Evolutionary conservation across 1,140 invertebrate species (phyloP), one percentile per base, ranked within the genome.

Genomic region (Drosophila serrata): DNA sequence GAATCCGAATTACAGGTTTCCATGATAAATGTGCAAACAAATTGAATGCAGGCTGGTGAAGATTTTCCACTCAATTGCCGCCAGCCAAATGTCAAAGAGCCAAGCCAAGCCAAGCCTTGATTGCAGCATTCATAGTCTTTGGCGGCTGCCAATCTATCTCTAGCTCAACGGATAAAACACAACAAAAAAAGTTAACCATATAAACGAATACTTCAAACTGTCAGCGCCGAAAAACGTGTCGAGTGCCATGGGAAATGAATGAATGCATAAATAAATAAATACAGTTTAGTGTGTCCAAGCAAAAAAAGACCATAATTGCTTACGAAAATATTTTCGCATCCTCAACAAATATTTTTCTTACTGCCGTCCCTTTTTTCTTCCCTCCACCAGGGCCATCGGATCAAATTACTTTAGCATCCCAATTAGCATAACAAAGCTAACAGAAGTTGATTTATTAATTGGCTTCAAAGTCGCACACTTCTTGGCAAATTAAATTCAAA

Each of bases 401-500:
- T 72, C 51, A 33, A 72, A 72, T 56, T 72, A 80, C 60, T 46
- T 43, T 37, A 59, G 45, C 22, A 40, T 22, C 40, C 13, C 64
- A 87, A 87, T 86, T 86, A 81, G 35, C 82, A 87, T 87, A 39
- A 65, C 79, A 87, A 87, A 79, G 82, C 82, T 72, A 78, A 69
- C 62, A 43, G 75, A 58, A 60, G 53, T 40, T 63, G 37, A 81
- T 58, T 70, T 68, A 61, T 63, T 60, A 68, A 82, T 82, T 56
- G 56, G 56, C 33, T 63, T 19, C 53, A 73, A 59, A 62, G 60
- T 60, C 31, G 49, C 55, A 62, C 43, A 45, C 49, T 61, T 56
- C 69, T 72, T 56, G 29, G 4, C 56, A 49, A 58, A 62, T 82
- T 61, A 61, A 61, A 53, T 62, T 55, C 22, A 67, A 72, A 64